Base-by-base conservation (phyloP, 2,888 invertebrate genomes). In the Aromia moschata region DNA sequence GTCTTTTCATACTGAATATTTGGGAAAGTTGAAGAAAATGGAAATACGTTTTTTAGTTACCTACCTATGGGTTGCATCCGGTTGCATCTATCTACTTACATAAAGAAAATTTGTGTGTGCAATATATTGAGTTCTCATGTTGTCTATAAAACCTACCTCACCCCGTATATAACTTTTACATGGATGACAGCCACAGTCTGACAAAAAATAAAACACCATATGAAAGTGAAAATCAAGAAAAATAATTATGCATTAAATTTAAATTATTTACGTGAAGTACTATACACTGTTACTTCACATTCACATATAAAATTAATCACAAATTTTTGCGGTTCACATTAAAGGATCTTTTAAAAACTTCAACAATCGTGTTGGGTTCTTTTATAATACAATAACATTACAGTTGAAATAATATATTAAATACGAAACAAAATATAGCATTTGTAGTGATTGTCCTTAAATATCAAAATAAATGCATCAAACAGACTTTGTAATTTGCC, bases 371-470 rank as follows among this genome's bases (percentile, higher is more conserved):
- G 58, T 62, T 67, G 60, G 45, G 60, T 62, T 56, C 44, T 56
- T 56, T 59, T 56, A 54, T n/a, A n/a, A n/a, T 55, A 55, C 53
- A 58, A 9, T 38, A 36, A 58, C 20, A 25, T 40, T 18, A 56
- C 60, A 51, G 38, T 60, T 56, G 52, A 60, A 60, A 56, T 55
- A 55, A 55, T 58, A 53, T 54, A 58, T 54, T 25, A 53, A 25
- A 38, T 44, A 52, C 16, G 11, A 59, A 60, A 51, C 47, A 54
- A 53, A 44, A 58, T 44, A 54, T 64, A 61, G 54, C 37, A 45
- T 67, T 54, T 54, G 61, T 58, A 67, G 67, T 71, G 71, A 71
- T 71, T 71, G 71, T 71, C 71, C 69, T 66, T 71, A 70, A 64
- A 70, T 60, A 65, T 60, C 65, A 68, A 68, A 62, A 56, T 62